Evolutionary conservation across 2,113 vertebrate genomes (phyloP).

Genomic region (Pygoscelis antarcticus): DNA sequence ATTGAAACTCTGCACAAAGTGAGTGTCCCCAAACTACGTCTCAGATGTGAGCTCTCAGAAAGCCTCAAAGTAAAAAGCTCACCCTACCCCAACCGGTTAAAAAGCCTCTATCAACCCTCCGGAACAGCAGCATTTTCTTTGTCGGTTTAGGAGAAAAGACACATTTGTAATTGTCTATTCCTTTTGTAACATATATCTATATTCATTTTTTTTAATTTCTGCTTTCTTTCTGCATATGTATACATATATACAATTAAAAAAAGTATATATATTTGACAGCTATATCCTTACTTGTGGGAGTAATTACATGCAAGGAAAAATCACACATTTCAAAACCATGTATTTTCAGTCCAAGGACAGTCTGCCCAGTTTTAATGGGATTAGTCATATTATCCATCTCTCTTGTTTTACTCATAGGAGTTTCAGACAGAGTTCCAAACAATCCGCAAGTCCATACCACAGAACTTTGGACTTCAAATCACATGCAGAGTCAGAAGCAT

Average conservation of each 20-base stretch:
- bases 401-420: background rate
- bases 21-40: background rate
- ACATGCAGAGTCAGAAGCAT: background rate
- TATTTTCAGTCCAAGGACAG: background rate
- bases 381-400: background rate
- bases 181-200: background rate
- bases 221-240: background rate
- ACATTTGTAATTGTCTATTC: background rate
- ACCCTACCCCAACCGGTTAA: background rate
- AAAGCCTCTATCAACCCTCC: background rate
- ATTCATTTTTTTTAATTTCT: background rate
- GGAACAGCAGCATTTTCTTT: background rate
- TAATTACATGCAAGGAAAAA: background rate
- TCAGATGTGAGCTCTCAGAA: background rate
- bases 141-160: background rate
- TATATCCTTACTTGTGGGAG: background rate
- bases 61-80: background rate
- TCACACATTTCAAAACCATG: background rate
- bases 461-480: slow-evolving; percentile 19
- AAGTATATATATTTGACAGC: background rate
- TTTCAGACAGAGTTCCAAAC: background rate
- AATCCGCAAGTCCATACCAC: background rate
- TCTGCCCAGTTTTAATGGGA: background rate
- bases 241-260: background rate
- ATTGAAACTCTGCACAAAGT: background rate